Evolutionary conservation across 53 echinoderm and acorn worm genomes (phyloP), one percentile per base, ranked within the genome.

Genomic region (Holothuria scabra): DNA sequence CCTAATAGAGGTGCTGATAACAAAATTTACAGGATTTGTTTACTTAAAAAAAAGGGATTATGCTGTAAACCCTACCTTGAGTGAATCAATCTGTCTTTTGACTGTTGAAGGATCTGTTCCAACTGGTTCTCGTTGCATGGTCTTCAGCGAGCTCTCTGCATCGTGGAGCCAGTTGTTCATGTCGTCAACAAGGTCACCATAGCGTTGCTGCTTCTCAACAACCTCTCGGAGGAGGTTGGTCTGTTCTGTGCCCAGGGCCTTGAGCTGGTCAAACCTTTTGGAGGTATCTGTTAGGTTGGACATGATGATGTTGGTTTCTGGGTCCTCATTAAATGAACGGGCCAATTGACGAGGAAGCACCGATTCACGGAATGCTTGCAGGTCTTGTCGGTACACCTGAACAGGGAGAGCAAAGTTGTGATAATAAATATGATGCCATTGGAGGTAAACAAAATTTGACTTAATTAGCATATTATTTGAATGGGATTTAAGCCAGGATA

Each of bases 61-160:
- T 16, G 14, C 18, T 4, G 14, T 16, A 52, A 6, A 52, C n/a
- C n/a, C 10, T 83, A 96, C 93, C 99, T 99, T 94, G 22, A 99
- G 95, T 30, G 87, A 79, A 74, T 95, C 94, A 69, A 99, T 99
- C 90, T 99, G 99, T 57, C 95, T 93, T 83, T 92, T 87, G 13
- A 99, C 92, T 0, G 91, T 83, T 16, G 82, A 79, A 12, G 99
- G 99, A 66, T 99, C 99, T 30, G 94, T 88, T 46, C 94, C 99
- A 24, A 99, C 84, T 57, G 95, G 91, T 52, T 99, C 99, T 66
- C 91, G 86, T 75, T 93, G 93, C 59, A 87, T 82, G 6, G 68
- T 80, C 85, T 86, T 95, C 28, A 95, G 84, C 20, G 94, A 81
- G 4, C 79, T 79, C 82, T 99, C 99, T 55, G 94, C 91, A 60